A percentile compares a stretch with the other conserved stretches of the same genome.
These are phyloP conservation scores for Spialia ferax DNA, from an alignment of 2,888 invertebrate species.

Conservation along the genomic window DNA sequence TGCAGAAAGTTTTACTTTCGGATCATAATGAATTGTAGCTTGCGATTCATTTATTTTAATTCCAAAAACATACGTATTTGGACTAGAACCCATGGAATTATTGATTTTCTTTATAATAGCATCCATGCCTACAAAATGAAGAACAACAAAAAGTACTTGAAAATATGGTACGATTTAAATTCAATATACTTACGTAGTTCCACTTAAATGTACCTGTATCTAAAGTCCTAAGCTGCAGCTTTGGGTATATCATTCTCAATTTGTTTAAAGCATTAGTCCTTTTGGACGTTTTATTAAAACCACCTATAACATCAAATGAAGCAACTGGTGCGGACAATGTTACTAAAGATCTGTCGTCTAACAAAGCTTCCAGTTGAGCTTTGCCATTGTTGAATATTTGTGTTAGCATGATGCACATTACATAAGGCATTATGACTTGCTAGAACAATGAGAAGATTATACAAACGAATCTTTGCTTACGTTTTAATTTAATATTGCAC, in stretches of 20 bases:
- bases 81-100: neutral
- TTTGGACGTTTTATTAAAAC: neutral
- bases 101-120: neutral
- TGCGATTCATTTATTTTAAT: constrained; percentile 19
- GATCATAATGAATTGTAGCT: constrained; percentile 16
- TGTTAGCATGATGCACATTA: constrained; percentile 36
- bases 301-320: constrained; percentile 5
- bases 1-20: constrained; percentile 15
- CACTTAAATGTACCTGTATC: constrained; percentile 9
- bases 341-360: constrained; percentile 3
- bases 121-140: neutral
- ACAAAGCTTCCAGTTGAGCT: neutral
- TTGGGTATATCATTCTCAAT: constrained; percentile 10
- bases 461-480: neutral
- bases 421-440: constrained; percentile 44
- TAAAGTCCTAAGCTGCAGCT: neutral
- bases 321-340: constrained; percentile 4
- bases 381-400: constrained; percentile 38
- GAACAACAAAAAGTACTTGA: neutral
- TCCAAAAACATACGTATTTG: constrained; percentile 14
- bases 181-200: neutral
- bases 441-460: constrained; percentile 30
- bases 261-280: neutral
- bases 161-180: neutral
- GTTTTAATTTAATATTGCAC: neutral